Percentiles rank a stretch among this genome's conserved stretches.
phyloP scores from a whole-genome alignment of 2,888 invertebrate species.

The Melanchra persicariae region DNA sequence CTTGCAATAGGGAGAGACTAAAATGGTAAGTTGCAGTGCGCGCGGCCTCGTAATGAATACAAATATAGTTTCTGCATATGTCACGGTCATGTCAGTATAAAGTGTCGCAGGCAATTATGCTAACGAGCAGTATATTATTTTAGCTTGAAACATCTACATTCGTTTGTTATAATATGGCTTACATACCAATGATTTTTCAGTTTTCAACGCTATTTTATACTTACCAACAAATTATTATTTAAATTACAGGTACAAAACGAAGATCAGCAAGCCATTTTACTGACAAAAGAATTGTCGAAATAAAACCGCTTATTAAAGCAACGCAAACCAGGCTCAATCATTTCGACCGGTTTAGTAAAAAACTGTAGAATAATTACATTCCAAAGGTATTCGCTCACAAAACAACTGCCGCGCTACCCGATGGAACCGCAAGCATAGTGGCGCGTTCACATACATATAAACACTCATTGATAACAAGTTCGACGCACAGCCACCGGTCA shows the following conservation, averaged over 20 bases:
- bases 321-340: too few relatives aligned
- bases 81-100: neutral
- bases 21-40: neutral
- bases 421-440: neutral
- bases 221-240: neutral
- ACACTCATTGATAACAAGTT: constrained; percentile 30
- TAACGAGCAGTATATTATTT: neutral
- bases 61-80: neutral
- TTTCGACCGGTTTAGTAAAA: neutral
- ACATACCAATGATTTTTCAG: neutral
- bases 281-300: too few relatives aligned
- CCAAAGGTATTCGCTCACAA: neutral
- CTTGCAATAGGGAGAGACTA: neutral
- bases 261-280: neutral
- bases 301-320: neutral
- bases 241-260: neutral
- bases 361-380: neutral
- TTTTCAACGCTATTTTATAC: neutral
- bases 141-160: too few relatives aligned
- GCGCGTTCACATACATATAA: neutral
- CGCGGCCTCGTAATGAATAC: neutral
- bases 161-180: neutral
- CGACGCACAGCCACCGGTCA: constrained; percentile 23
- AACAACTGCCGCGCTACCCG: neutral
- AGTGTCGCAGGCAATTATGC: neutral